Evolutionary conservation across 2,113 vertebrate genomes (phyloP).

Genomic region (Equus quagga): DNA sequence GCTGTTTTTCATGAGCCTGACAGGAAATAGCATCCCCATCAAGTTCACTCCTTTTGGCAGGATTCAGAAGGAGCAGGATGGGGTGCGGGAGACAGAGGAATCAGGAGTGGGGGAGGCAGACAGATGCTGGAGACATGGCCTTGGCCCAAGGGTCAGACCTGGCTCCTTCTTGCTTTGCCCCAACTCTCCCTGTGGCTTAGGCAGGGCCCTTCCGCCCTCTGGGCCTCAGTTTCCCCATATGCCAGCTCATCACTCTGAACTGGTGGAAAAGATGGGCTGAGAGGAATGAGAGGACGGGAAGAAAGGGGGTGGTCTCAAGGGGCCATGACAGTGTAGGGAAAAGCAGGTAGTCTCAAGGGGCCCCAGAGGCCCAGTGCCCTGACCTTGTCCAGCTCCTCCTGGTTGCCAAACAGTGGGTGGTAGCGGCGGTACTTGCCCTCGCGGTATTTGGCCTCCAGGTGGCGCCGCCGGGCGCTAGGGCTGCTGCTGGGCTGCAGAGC

Average conservation of each 20-base stretch:
- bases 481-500: conserved; percentile 88
- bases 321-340: background rate
- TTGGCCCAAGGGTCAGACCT: background rate
- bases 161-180: conserved; percentile 9
- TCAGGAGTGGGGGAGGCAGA: conserved; percentile 6
- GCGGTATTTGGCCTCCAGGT: conserved; percentile 94
- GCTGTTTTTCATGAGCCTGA: conserved; percentile 84
- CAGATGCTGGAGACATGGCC: conserved; percentile 44
- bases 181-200: background rate
- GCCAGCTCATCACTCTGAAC: background rate
- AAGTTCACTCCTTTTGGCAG: conserved; percentile 82
- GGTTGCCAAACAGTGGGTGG: conserved; percentile 95
- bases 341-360: background rate
- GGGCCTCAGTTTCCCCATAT: conserved; percentile 41
- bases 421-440: conserved; percentile 97
- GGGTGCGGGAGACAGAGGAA: conserved; percentile 70
- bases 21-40: conserved; percentile 83
- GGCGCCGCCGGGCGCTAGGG: conserved; percentile 88
- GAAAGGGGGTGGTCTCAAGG: background rate
- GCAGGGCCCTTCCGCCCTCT: background rate
- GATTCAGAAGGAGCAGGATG: conserved; percentile 56
- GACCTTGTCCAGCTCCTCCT: conserved; percentile 95
- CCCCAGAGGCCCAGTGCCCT: conserved; percentile 17
- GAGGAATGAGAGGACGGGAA: background rate
- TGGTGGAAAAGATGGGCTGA: background rate